A percentile compares a stretch with the other conserved stretches of the same genome.
Conservation (phyloP, 2,113 vertebrate genomes). For the Potamarius usumacintae region DNA sequence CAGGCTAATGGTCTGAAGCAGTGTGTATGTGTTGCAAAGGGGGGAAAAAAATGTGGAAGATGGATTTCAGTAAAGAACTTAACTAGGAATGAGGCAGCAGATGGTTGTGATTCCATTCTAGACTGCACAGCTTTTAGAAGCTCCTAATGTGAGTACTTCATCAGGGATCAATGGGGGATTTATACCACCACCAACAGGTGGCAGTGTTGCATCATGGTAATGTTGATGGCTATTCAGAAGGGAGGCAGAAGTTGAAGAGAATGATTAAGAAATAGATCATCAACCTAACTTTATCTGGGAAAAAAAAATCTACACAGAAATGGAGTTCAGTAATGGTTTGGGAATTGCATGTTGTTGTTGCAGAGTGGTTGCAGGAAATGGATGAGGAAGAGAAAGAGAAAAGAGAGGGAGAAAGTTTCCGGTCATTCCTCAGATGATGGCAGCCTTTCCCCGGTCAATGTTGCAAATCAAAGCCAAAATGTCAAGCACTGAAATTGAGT, state of each 20-base stretch:
- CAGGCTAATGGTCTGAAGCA: constrained; percentile 24
- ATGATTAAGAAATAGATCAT: constrained; percentile 18
- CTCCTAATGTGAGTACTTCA: constrained; percentile 32
- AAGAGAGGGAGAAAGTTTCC: not conserved
- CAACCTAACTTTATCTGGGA: not conserved
- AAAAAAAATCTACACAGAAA: not conserved
- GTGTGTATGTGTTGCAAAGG: not conserved
- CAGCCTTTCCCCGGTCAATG: constrained; percentile 8
- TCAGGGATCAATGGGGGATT: constrained; percentile 7
- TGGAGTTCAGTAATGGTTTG: not conserved
- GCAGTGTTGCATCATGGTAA: constrained; percentile 37
- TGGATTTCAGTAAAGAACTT: constrained; percentile 22
- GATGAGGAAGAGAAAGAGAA: not conserved
- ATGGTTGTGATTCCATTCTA: constrained; percentile 51
- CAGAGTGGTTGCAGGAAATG: not conserved
- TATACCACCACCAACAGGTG: constrained; percentile 37
- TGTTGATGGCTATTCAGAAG: not conserved
- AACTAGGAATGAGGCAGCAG: constrained; percentile 46
- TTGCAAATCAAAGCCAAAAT: constrained; percentile 14
- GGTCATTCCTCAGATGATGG: constrained; percentile 26
- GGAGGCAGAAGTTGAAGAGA: not conserved
- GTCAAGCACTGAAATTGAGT: not conserved
- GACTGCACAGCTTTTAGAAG: constrained; percentile 39
- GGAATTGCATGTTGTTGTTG: not conserved
- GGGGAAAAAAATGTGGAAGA: not conserved